These are phyloP conservation scores for Oostethus manadensis DNA, from an alignment of 2,113 vertebrate species.

Conservation along the genomic window DNA sequence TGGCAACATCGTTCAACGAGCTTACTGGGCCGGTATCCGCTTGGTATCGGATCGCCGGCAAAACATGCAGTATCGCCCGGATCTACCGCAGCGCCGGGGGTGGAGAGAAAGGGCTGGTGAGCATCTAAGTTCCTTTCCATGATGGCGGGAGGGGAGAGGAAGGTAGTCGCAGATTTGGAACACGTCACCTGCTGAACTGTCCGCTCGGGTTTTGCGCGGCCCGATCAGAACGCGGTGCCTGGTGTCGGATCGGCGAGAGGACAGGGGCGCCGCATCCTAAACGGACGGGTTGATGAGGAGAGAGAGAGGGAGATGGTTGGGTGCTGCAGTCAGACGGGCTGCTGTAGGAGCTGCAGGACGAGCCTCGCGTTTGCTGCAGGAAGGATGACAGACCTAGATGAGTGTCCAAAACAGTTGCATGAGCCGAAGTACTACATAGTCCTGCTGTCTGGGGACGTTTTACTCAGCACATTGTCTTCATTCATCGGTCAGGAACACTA, in stretches of 20 bases:
- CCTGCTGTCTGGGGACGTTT: too few species aligned
- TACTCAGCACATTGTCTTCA: too few species aligned
- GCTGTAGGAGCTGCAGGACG: conserved; percentile 24
- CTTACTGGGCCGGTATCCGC: too few species aligned
- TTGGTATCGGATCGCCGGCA: too few species aligned
- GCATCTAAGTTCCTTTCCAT: not conserved
- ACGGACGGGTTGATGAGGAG: conserved; percentile 29
- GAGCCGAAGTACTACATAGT: too few species aligned
- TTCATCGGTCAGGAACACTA: too few species aligned
- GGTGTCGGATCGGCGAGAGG: not conserved
- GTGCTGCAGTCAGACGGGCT: conserved; percentile 54
- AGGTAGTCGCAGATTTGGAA: not conserved
- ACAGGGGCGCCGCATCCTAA: conserved; percentile 55
- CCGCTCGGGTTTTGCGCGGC: not conserved
- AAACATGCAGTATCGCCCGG: too few species aligned
- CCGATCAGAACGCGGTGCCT: not conserved
- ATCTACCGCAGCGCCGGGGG: too few species aligned
- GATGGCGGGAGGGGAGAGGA: not conserved
- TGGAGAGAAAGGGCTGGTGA: not conserved
- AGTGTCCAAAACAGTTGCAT: too few species aligned
- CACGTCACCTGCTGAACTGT: not conserved
- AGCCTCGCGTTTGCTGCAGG: conserved; percentile 10
- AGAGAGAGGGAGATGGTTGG: conserved; percentile 39
- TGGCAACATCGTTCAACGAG: too few species aligned
- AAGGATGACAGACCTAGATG: too few species aligned